Evolutionary conservation across 92 coral and sea anemone genomes (phyloP), one percentile per base, ranked within the genome.

Genomic region (Chrysogorgia sp.): DNA sequence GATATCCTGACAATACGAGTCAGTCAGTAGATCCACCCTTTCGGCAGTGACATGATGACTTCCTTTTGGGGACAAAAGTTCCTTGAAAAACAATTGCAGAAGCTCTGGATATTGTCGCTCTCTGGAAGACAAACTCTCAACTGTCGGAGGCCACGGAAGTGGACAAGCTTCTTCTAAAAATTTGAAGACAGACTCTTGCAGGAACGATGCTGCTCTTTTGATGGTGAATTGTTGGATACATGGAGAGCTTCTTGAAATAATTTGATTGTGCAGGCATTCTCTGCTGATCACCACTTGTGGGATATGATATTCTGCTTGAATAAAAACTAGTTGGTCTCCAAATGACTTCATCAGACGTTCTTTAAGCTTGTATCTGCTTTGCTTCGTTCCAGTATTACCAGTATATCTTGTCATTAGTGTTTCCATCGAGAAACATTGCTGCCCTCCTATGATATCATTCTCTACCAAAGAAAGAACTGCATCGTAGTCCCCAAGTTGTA

Each of bases 101-200:
- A 45, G n/a, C n/a, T 21, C 74, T 22, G 74, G 74, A 33, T 41
- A 45, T 41, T 45, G 56, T 26, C 15, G 6, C 35, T 41, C 74
- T 24, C 58, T 45, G 19, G 56, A 41, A 8, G 34, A 17, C 58
- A 67, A 45, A 26, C 74, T 67, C 34, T 67, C 74, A n/a, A 67
- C 74, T 23, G 52, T 67, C 29, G 74, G 74, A 25, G 74, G 74
- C 74, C 74, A 67, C 8, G 74, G 55, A 41, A 43, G 58, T 67
- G 74, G 56, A 1, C 23, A 30, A 41, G 74, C 56, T 67, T 67
- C 31, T 40, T 67, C 34, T 20, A 67, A 6, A 24, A 17, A 41
- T 20, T 40, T 21, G 9, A 22, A 10, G 8, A 67, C 74, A 25
- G 34, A 41, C 31, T 67, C 74, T 22, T 26, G 58, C 56, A 67